Evolutionary conservation across 30 jellyfish, hydroid and myxozoan species (phyloP), one percentile per base, ranked within the genome.

Genomic region (Clytia hemisphaerica): DNA sequence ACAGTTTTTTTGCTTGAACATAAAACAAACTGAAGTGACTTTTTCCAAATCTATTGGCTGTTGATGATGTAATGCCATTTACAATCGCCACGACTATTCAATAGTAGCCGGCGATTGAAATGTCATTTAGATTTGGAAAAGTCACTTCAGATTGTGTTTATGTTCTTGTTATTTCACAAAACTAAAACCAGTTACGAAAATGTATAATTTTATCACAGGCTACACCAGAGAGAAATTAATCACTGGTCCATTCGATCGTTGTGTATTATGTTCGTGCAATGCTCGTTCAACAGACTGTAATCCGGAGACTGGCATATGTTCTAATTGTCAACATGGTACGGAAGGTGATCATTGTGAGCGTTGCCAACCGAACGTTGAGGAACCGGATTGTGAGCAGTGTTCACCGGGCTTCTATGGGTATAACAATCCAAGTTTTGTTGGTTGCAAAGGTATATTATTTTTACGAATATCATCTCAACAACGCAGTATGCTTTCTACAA

Each of bases 261-360:
- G 95, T 67, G 60, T 68, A 53, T 76, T 68, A 4, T 84, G 95
- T 64, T 65, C 69, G 27, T 84, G 95, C 30, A 68, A 62, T 38
- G 89, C 87, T 37, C 87, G 93, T 35, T 84, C 95, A 22, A 15
- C 45, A 14, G 53, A 77, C 0, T 84, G 95, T 67, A 75, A 84
- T 58, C 81, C 87, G 12, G 79, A 83, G 47, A 74, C 66, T 37
- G 95, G 95, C 4, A 51, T 36, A 7, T 83, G 95, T 72, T 40
- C 54, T 58, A 67, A 83, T 53, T 83, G 95, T 48, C 78, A 86
- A 19, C 49, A 45, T 27, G 95, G 95, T 18, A 75, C 92, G 7
- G 59, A 62, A 35, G 95, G 95, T n/a, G 31, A 50, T 22, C 61
- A 83, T 38, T 83, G 95, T 65, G 92, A 83, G 57, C 61, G 77